phyloP scores from a whole-genome alignment of 2,113 vertebrate genomes.

The Okapia johnstoni region DNA sequence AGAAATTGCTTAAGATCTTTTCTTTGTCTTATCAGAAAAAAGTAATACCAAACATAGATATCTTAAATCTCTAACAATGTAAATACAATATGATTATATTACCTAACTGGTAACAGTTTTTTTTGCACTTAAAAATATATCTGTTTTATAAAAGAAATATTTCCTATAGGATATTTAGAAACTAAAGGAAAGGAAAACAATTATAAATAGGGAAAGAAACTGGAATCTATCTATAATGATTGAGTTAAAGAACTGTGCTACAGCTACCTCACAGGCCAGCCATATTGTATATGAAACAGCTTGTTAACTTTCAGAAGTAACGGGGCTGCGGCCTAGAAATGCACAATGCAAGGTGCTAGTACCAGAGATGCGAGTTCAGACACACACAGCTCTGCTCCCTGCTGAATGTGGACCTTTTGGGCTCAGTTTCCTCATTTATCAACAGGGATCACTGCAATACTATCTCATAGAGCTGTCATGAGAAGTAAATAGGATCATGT shows the following conservation, averaged over 20 bases:
- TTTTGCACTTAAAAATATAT: not conserved
- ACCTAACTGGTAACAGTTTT: not conserved
- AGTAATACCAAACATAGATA: not conserved
- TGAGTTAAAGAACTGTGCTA: not conserved
- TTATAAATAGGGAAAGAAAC: not conserved
- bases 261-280: not conserved
- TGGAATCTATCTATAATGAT: not conserved
- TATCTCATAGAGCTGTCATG: not conserved
- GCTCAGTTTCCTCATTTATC: not conserved
- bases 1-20: not conserved
- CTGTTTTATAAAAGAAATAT: not conserved
- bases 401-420: not conserved
- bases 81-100: not conserved
- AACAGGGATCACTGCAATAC: not conserved
- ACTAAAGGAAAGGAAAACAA: not conserved
- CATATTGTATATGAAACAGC: not conserved
- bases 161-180: not conserved
- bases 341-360: not conserved
- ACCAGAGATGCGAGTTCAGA: fast-evolving
- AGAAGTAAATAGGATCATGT: not conserved
- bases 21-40: not conserved
- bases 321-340: not conserved
- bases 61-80: not conserved
- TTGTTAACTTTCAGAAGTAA: not conserved
- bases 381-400: not conserved